phyloP scores from a whole-genome alignment of 2,888 invertebrate species.

The Netelia inedita region DNA sequence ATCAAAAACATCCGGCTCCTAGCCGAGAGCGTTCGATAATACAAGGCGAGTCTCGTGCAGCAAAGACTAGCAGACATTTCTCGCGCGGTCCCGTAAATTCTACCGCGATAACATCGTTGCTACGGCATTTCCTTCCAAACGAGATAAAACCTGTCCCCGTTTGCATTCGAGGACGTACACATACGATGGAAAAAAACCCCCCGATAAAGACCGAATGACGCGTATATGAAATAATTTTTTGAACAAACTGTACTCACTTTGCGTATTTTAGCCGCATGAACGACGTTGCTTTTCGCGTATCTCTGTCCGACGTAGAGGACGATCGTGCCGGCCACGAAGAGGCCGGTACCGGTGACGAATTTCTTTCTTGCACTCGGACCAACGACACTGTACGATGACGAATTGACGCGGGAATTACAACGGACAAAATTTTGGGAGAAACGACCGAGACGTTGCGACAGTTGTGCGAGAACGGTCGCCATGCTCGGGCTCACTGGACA shows the following conservation, averaged over 20 bases:
- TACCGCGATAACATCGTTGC: conserved; percentile 41
- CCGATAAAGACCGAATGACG: background rate
- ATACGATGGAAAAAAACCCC: background rate
- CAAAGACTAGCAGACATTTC: background rate
- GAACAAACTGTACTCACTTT: conserved; percentile 83
- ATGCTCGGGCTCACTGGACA: conserved; percentile 78
- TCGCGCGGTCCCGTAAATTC: conserved; percentile 46
- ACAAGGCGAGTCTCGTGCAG: background rate
- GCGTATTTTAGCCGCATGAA: conserved; percentile 86
- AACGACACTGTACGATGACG: conserved; percentile 69
- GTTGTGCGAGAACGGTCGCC: conserved; percentile 77
- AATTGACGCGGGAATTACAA: conserved; percentile 73
- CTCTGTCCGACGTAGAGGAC: conserved; percentile 85
- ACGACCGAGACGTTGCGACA: conserved; percentile 75
- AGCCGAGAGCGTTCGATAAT: conserved; percentile 59
- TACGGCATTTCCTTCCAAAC: conserved; percentile 6
- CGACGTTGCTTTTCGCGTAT: conserved; percentile 83
- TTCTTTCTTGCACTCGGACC: conserved; percentile 70
- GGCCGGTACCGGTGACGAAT: conserved; percentile 76
- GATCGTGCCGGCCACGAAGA: conserved; percentile 84
- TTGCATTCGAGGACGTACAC: background rate
- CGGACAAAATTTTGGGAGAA: conserved; percentile 76
- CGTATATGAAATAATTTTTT: background rate
- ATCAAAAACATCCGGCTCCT: conserved; percentile 60
- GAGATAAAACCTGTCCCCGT: conserved; percentile 12